phyloP scores from a whole-genome alignment of 1,140 invertebrate species.

The Drosophila grimshawi region DNA sequence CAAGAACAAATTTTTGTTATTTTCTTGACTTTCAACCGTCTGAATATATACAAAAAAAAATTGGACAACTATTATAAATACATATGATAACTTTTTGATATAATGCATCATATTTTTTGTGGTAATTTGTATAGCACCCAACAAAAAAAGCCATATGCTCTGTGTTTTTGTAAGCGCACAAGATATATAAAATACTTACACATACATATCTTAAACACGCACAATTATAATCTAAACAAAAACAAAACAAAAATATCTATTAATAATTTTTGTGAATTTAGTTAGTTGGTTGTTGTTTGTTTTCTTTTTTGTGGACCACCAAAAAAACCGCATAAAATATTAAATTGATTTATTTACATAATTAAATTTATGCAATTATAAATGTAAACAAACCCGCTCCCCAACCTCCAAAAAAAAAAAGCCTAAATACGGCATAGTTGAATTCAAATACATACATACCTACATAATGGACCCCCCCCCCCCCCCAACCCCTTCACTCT shows the following conservation, averaged over 20 bases:
- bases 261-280: slow-evolving; percentile 59
- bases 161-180: slow-evolving; percentile 71
- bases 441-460: slow-evolving; percentile 26
- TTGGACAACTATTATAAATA: slow-evolving; percentile 60
- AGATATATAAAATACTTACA: slow-evolving; percentile 39
- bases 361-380: slow-evolving; percentile 81
- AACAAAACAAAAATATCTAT: slow-evolving; percentile 36
- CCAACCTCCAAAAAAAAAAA: not conserved
- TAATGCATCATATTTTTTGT: slow-evolving; percentile 80
- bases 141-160: slow-evolving; percentile 46
- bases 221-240: slow-evolving; percentile 57
- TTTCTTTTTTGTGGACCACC: slow-evolving; percentile 29
- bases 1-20: slow-evolving; percentile 61
- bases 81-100: slow-evolving; percentile 64
- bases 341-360: slow-evolving; percentile 79
- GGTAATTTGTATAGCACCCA: slow-evolving; percentile 83
- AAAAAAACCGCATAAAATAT: slow-evolving; percentile 65
- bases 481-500: not conserved
- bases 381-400: slow-evolving; percentile 62
- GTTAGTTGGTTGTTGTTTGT: slow-evolving; percentile 45
- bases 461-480: slow-evolving; percentile 13
- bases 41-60: slow-evolving; percentile 50
- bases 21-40: slow-evolving; percentile 54
- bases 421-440: slow-evolving; percentile 31
- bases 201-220: slow-evolving; percentile 21